Evolutionary conservation across 2,888 invertebrate species (phyloP).

Genomic region (Ashinkailepas kermadecensis): DNA sequence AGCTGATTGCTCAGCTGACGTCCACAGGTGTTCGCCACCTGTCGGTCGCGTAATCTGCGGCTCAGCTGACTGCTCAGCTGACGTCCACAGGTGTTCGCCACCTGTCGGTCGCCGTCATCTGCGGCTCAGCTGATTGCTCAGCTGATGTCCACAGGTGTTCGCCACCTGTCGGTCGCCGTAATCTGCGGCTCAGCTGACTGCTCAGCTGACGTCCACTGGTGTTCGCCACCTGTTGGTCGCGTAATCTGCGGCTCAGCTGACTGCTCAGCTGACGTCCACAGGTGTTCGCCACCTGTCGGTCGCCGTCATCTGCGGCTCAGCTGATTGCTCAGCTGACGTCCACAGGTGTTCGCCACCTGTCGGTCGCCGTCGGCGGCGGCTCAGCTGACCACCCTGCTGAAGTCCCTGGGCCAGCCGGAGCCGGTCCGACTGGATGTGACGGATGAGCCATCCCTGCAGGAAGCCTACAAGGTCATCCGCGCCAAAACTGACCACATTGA

Average conservation of each 20-base stretch:
- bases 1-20: not conserved
- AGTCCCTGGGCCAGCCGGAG: not conserved
- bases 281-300: slow-evolving; percentile 12
- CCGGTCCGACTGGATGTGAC: not conserved
- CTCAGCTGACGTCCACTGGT: not conserved
- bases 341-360: no score
- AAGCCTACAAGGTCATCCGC: not conserved
- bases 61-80: not conserved
- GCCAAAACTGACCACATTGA: not conserved
- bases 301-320: not conserved
- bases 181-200: not conserved
- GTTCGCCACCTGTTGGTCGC: not conserved
- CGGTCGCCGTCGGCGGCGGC: not conserved
- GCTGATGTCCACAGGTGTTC: not conserved
- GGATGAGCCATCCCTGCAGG: not conserved
- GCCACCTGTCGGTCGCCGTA: not conserved
- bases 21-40: slow-evolving; percentile 10
- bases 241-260: not conserved
- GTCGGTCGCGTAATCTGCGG: not conserved
- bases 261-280: not conserved
- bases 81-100: slow-evolving; percentile 3
- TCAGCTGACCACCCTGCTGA: not conserved
- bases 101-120: not conserved
- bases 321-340: not conserved
- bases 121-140: not conserved